Conservation (phyloP, 2,113 vertebrate genomes). For the Pogona vitticeps region DNA sequence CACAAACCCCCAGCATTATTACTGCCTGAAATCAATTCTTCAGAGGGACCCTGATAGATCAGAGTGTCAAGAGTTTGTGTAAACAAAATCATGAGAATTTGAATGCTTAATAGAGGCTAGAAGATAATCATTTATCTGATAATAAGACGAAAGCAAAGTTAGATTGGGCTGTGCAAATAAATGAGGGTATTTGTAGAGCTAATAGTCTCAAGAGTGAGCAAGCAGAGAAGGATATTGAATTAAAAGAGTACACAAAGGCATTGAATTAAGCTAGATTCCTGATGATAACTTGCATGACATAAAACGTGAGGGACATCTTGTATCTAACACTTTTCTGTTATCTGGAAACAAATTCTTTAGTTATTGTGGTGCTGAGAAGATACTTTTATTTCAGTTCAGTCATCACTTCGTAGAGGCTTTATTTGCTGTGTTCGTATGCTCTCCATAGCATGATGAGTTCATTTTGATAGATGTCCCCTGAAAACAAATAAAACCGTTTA, state of each 20-base stretch:
- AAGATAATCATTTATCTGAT: constrained; percentile 1
- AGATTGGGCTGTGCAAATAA: constrained; percentile 7
- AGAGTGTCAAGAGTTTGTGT: background rate
- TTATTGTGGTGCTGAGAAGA: background rate
- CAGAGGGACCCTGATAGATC: background rate
- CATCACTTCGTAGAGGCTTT: background rate
- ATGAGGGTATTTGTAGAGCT: background rate
- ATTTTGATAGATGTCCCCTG: background rate
- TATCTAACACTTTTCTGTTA: background rate
- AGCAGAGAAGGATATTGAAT: background rate
- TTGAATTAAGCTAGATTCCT: background rate
- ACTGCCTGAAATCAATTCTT: background rate
- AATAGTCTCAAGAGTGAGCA: background rate
- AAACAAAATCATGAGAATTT: background rate
- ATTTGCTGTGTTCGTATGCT: background rate
- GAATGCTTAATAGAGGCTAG: background rate
- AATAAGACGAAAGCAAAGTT: background rate
- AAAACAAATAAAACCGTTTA: background rate
- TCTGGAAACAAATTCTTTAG: background rate
- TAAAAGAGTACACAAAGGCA: background rate
- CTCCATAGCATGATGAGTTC: background rate
- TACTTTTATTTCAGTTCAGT: background rate
- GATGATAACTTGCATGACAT: background rate
- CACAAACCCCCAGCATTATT: background rate
- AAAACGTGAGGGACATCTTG: background rate